Evolutionary conservation across 2,888 invertebrate genomes (phyloP), one percentile per base, ranked within the genome.

Genomic region (Drosophila neotestacea): DNA sequence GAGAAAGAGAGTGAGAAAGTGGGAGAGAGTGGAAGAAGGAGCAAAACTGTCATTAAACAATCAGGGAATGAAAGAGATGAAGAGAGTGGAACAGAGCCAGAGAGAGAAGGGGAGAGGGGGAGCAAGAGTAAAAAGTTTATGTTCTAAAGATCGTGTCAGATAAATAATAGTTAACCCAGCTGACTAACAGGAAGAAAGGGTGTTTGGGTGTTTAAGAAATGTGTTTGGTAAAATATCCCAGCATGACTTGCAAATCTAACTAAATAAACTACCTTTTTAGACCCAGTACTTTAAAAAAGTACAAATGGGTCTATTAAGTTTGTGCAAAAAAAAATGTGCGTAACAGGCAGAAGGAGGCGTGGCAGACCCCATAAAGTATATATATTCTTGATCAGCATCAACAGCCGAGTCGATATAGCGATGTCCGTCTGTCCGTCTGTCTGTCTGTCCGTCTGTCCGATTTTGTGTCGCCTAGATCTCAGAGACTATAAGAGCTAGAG

Each of bases 81-180:
- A 42, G 16, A 41, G 10, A 47, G 10, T 5, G 32, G 11, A 9
- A 28, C n/a, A 27, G 41, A 38, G 27, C 13, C 10, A 3, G 39
- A 16, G 4, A 16, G 28, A 16, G 22, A 1, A 13, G 28, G n/a
- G 34, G 39, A 16, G 16, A 16, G 16, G 2, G 22, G 22, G 27
- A 30, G 34, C 5, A 22, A n/a, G 27, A 28, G 11, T 7, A 11
- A 4, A 4, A 36, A 36, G 13, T 2, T 28, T 34, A 50, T 10
- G 34, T 10, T 16, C n/a, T 10, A 13, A 30, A 52, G 58, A 69
- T 64, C 58, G 47, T 30, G 22, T 52, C 38, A 51, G 41, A 70
- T 46, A 55, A 63, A 59, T 55, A 44, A 13, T 34, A 48, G 69
- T 39, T 63, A 48, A 63, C 47, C 38, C 44, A 32, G 16, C 46